Evolutionary conservation across 2,797 vertebrate genomes (phyloP).

Genomic region (Rhabdophis nuchalis): DNA sequence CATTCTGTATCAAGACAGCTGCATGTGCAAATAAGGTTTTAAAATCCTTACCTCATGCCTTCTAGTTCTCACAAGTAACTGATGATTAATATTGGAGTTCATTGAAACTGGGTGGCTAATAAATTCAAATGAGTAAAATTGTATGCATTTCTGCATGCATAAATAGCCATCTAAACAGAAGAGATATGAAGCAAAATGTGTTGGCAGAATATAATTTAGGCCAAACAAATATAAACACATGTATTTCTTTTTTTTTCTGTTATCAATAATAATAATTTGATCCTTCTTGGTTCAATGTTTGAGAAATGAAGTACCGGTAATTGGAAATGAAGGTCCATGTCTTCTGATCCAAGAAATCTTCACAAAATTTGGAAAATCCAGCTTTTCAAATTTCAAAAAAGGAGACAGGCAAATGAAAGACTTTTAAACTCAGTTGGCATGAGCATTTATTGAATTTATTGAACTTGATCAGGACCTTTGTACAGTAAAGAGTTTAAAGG

Average conservation of each 20-base stretch:
- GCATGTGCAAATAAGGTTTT: neutral
- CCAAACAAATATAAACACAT: neutral
- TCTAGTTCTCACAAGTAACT: neutral
- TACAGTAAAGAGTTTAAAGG: neutral
- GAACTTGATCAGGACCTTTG: neutral
- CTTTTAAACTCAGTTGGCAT: neutral
- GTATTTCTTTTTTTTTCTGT: neutral
- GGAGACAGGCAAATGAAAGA: neutral
- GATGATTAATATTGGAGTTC: neutral
- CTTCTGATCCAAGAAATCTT: neutral
- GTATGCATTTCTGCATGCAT: neutral
- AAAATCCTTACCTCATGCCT: neutral
- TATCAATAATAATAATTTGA: neutral
- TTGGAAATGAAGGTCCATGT: neutral
- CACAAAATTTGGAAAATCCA: neutral
- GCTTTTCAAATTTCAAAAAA: neutral
- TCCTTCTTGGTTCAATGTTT: neutral
- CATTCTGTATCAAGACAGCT: neutral
- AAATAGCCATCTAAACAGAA: neutral
- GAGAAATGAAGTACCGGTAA: neutral
- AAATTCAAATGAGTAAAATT: neutral
- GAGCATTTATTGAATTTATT: neutral
- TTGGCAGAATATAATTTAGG: neutral
- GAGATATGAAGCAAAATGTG: neutral
- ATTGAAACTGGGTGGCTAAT: neutral